These are phyloP conservation scores for Cyprinodon tularosa DNA, from an alignment of 2,113 vertebrate species.

Conservation along the genomic window DNA sequence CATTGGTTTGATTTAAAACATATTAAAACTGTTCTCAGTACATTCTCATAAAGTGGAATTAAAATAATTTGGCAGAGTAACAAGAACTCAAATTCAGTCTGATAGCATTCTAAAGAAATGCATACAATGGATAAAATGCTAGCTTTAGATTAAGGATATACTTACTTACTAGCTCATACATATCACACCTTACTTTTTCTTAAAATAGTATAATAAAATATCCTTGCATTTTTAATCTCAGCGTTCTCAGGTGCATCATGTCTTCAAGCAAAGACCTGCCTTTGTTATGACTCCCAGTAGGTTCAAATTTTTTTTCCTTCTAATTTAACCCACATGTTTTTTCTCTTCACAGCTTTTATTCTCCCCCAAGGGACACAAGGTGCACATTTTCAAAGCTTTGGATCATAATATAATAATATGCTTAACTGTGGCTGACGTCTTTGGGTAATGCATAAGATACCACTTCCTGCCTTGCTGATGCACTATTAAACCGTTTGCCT, in stretches of 20 bases:
- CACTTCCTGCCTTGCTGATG: background rate
- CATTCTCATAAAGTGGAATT: too few species aligned
- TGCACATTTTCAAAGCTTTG: background rate
- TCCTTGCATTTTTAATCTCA: conserved; percentile 2
- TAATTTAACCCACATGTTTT: background rate
- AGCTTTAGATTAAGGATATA: background rate
- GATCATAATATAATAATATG: conserved; percentile 4
- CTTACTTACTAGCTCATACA: background rate
- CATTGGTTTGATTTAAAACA: background rate
- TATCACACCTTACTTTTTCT: background rate
- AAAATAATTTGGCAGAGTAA: too few species aligned
- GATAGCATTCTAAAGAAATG: background rate
- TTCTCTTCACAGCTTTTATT: background rate
- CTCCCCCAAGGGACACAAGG: background rate
- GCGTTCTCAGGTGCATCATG: background rate
- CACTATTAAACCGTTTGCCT: background rate
- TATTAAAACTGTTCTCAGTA: too few species aligned
- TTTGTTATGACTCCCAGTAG: background rate
- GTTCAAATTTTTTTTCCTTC: background rate
- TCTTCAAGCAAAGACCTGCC: background rate
- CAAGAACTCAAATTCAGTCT: background rate
- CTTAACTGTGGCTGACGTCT: background rate
- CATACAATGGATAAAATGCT: too few species aligned
- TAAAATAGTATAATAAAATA: conserved; percentile 2
- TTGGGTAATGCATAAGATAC: background rate